Conservation (phyloP, 2,888 invertebrate species). For the Drosophila flavopinicola region DNA sequence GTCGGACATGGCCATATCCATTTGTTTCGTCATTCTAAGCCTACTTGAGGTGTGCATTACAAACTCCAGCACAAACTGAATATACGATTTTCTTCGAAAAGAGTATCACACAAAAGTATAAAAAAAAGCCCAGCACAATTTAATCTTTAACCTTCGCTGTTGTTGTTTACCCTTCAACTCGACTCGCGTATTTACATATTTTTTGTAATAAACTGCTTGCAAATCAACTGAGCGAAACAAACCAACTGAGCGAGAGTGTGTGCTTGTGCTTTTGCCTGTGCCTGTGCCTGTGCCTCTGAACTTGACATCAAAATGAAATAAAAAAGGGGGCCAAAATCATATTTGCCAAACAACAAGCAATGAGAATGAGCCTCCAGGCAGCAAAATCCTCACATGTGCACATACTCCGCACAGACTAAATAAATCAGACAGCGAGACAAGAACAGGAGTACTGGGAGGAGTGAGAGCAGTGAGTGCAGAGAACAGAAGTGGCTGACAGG, state of each 20-base stretch:
- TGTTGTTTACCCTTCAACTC: constrained; percentile 14
- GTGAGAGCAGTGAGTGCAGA: neutral
- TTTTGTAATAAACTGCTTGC: constrained; percentile 65
- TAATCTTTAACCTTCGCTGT: constrained; percentile 26
- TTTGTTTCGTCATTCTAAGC: too few relatives aligned
- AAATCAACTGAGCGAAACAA: constrained; percentile 53
- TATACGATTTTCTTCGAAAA: too few relatives aligned
- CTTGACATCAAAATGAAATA: constrained; percentile 61
- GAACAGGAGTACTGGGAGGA: neutral
- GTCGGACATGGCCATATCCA: too few relatives aligned
- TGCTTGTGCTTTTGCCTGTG: neutral
- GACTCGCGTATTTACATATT: constrained; percentile 53
- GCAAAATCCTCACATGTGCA: constrained; percentile 9
- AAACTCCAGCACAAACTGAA: too few relatives aligned
- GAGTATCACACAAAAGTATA: too few relatives aligned
- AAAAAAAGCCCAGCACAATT: constrained; percentile 33
- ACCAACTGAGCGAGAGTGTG: constrained; percentile 9
- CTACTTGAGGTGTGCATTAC: too few relatives aligned
- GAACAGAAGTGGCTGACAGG: constrained; percentile 6
- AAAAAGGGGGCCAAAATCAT: constrained; percentile 52
- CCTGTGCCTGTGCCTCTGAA: constrained; percentile 17
- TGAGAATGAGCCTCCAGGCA: constrained; percentile 10
- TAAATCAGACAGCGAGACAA: constrained; percentile 4
- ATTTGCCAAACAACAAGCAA: constrained; percentile 60
- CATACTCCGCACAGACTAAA: constrained; percentile 1